These are phyloP conservation scores for Eunapius fragilis DNA, from an alignment of 37 sponge, comb jelly and placozoan species.

Conservation along the genomic window DNA sequence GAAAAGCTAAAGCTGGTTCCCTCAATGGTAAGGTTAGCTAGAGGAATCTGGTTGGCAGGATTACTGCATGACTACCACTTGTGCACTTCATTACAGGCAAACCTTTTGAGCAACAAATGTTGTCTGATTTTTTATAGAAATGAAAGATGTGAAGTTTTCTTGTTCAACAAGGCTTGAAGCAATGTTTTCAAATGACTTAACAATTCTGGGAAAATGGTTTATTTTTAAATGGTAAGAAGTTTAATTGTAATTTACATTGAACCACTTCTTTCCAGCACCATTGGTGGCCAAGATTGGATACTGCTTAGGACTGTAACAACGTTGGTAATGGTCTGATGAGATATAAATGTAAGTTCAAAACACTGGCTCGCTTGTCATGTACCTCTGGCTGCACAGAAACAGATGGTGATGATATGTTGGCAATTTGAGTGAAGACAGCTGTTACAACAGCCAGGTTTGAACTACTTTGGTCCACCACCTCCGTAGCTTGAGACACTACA, in stretches of 20 bases:
- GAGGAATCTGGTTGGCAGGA: not conserved
- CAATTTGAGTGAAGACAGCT: not conserved
- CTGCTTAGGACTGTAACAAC: not conserved
- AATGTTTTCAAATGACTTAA: conserved; percentile 44
- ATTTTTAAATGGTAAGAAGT: no score
- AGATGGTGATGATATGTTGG: not conserved
- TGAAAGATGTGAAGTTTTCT: conserved; percentile 7
- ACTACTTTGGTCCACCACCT: not conserved
- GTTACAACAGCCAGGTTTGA: not conserved
- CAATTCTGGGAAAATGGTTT: conserved; percentile 32
- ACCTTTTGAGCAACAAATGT: conserved; percentile 32
- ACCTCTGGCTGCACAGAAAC: not conserved
- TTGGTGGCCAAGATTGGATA: not conserved
- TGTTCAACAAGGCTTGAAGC: conserved; percentile 5
- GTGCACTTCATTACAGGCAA: no score
- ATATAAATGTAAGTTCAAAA: not conserved
- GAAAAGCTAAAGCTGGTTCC: not conserved
- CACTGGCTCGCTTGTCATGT: not conserved
- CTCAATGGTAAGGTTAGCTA: not conserved
- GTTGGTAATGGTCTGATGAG: not conserved
- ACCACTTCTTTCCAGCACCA: not conserved
- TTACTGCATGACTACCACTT: no score
- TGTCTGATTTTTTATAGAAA: conserved; percentile 2
- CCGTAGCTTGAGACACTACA: not conserved
- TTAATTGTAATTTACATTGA: not conserved